Base-by-base conservation (phyloP, 2,888 invertebrate genomes). In the Operophtera brumata region DNA sequence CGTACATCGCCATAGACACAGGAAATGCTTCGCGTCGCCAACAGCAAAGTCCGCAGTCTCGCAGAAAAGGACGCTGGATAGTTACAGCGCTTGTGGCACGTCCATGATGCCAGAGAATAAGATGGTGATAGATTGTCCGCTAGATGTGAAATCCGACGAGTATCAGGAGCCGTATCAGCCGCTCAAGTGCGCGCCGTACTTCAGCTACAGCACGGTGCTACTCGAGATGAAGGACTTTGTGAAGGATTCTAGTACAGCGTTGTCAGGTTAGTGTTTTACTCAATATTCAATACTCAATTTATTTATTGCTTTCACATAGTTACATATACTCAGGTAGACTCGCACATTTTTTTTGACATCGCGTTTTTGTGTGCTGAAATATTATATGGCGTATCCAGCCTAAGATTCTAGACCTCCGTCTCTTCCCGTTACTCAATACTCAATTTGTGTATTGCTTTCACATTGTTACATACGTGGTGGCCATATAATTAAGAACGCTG, bases 151-250 rank as follows among this genome's bases (percentile, higher is more conserved):
- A 75, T 92, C 93, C 41, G 94, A 94, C 72, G 94, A 94, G 76
- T 95, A 95, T 81, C 95, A 95, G 74, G 95, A 95, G 84, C 95
- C 95, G 36, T 95, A 94, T 80, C 94, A 95, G 81, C 94, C 94
- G 13, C 84, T 94, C 65, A 93, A 93, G 77, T 94, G 93, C 74
- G 93, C 94, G 10, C 95, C 94, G 2, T 94, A 94, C 80, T 94
- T 94, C 79, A 94, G 93, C 75, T 94, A 94, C 84, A 94, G 94
- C 78, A 93, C 94, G 26, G 94, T 94, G 43, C 91, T 94, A 71
- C 92, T 94, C 85, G 94, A 94, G 84, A 94, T 94, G 94, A 92
- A 93, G 79, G 93, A 94, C 81, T 92, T 93, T 73, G 90, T 88
- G 60, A 91, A 92, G 68, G 84, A 86, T 57, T 83, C 85, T 7